Evolutionary conservation across 2,888 invertebrate genomes (phyloP).

Genomic region (Leptinotarsa peninsularis): DNA sequence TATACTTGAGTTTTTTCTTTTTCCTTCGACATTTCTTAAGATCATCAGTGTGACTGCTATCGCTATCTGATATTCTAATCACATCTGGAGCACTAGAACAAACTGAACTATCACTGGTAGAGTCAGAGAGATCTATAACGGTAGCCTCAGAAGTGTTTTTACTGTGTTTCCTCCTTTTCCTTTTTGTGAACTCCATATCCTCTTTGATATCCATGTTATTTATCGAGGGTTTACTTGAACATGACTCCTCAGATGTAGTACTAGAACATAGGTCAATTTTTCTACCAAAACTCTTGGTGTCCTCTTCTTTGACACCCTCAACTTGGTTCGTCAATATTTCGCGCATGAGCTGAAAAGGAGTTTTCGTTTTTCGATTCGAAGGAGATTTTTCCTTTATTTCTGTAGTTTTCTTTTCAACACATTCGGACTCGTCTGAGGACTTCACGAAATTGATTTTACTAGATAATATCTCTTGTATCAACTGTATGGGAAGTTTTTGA

Average conservation of each 20-base stretch:
- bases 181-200: background rate
- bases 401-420: too few species aligned
- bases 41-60: background rate
- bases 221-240: background rate
- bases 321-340: conserved; percentile 12
- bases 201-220: background rate
- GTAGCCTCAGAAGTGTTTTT: background rate
- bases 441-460: conserved; percentile 41
- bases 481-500: conserved; percentile 34
- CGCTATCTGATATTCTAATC: conserved; percentile 1
- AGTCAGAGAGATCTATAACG: background rate
- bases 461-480: conserved; percentile 38
- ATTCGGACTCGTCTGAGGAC: conserved; percentile 22
- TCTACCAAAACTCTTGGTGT: background rate
- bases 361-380: background rate
- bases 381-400: background rate
- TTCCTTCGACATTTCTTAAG: background rate
- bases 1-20: background rate
- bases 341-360: background rate
- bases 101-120: conserved; percentile 9
- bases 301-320: background rate
- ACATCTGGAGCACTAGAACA: background rate
- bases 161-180: conserved; percentile 2
- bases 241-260: background rate
- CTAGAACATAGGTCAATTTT: background rate